Evolutionary conservation across 2,888 invertebrate species (phyloP), one percentile per base, ranked within the genome.

Genomic region (Eupithecia pulchellata): DNA sequence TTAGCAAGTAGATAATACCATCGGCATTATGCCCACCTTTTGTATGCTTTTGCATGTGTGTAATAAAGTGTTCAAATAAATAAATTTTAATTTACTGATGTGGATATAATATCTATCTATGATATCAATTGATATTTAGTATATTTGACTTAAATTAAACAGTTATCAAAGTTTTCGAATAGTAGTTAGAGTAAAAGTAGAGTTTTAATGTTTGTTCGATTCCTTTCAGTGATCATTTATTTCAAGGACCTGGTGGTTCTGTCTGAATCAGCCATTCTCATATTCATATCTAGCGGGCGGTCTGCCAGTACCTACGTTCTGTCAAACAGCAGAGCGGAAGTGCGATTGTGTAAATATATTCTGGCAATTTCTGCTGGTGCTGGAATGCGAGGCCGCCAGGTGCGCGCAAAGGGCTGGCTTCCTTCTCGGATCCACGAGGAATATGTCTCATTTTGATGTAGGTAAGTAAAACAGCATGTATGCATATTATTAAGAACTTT

Each of bases 371-470:
- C n/a, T n/a, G n/a, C 30, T 34, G 42, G 42, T 42, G 63, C 32
- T 39, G 64, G 74, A 73, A 77, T 71, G 77, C 71, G 77, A 77
- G 73, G 75, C 57, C 72, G 62, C 77, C 79, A 78, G 78, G 78
- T 79, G 79, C 63, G 68, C 58, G 20, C 13, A 25, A 52, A 75
- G 78, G 78, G 75, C 75, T 69, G 66, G 20, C 42, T 72, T 34
- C 25, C 66, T 75, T 47, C 17, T 78, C 84, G 13, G 20, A 34
- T 1, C 4, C 34, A 11, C 1, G 9, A 60, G 17, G 11, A 60
- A 29, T 60, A 14, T 20, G 20, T 20, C 13, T 25, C 25, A 52
- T 52, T 52, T 25, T 47, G 9, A 20, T 47, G 20, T 9, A 0
- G 20, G 42, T 20, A 0, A 47, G 42, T 20, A 47, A 47, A 9